Conservation (phyloP, 1,140 invertebrate species). For the Drosophila subobscura region DNA sequence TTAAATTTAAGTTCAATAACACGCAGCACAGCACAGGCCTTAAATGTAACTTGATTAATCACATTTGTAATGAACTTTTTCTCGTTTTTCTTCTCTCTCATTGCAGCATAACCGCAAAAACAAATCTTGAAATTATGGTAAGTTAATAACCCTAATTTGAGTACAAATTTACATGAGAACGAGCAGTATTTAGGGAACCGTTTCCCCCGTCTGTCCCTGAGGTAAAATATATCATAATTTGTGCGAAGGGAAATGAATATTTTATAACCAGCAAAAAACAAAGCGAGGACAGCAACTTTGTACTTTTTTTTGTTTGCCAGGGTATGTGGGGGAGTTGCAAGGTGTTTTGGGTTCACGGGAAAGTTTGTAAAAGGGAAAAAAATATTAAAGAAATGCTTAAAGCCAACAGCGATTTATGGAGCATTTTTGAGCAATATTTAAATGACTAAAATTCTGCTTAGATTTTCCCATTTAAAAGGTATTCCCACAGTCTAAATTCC, state of each 20-base stretch:
- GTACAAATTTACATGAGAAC: conserved; percentile 64
- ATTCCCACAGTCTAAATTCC: no score
- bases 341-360: no score
- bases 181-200: conserved; percentile 46
- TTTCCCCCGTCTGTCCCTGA: conserved; percentile 46
- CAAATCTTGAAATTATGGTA: conserved; percentile 68
- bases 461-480: no score
- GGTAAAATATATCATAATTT: conserved; percentile 75
- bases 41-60: conserved; percentile 38
- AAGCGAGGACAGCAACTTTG: conserved; percentile 41
- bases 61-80: conserved; percentile 6
- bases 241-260: conserved; percentile 46
- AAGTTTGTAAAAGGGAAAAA: no score
- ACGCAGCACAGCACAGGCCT: conserved; percentile 11
- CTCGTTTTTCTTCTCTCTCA: conserved; percentile 29
- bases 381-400: conserved; percentile 13
- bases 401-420: no score
- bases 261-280: conserved; percentile 24
- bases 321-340: no score
- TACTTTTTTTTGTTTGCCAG: conserved; percentile 20
- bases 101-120: conserved; percentile 52
- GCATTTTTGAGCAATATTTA: no score
- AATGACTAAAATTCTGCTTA: no score
- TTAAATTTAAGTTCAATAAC: conserved; percentile 55
- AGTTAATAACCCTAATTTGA: conserved; percentile 70